Percentiles rank a stretch among this genome's conserved stretches.
Conservation (phyloP, 2,888 invertebrate genomes). For the Machimus atricapillus region DNA sequence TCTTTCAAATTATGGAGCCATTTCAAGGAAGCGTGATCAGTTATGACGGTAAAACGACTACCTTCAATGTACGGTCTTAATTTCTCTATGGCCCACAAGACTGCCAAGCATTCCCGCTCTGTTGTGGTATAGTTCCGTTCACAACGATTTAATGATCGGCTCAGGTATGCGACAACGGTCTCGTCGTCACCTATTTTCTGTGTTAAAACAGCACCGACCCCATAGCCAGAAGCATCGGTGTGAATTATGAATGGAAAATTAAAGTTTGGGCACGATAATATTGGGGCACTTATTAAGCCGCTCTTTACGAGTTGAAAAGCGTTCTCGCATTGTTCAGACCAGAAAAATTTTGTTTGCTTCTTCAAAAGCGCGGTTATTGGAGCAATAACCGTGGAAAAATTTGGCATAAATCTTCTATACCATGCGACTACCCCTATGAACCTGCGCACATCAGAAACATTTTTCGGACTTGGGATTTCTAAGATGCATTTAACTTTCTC, state of each 20-base stretch:
- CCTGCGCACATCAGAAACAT: conserved; percentile 15
- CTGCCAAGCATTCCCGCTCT: conserved; percentile 42
- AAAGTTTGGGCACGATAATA: conserved; percentile 15
- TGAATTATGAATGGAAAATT: conserved; percentile 27
- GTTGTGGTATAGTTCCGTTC: background rate
- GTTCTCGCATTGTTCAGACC: background rate
- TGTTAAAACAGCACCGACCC: conserved; percentile 43
- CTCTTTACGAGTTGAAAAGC: background rate
- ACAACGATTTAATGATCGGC: background rate
- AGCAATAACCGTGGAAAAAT: conserved; percentile 26
- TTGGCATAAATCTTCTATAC: conserved; percentile 39
- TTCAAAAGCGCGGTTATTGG: conserved; percentile 32
- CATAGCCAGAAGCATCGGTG: conserved; percentile 43
- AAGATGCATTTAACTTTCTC: conserved; percentile 41
- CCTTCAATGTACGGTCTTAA: conserved; percentile 44
- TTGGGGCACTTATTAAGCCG: background rate
- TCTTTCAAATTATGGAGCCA: conserved; percentile 45
- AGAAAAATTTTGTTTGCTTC: conserved; percentile 18
- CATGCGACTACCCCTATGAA: conserved; percentile 41
- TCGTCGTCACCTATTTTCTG: conserved; percentile 23
- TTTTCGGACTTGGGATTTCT: conserved; percentile 28
- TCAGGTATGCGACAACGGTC: conserved; percentile 40
- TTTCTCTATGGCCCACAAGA: conserved; percentile 42
- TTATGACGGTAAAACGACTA: conserved; percentile 41
- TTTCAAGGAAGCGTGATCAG: conserved; percentile 9